These are phyloP conservation scores for Whitmania pigra DNA, from an alignment of 1,140 invertebrate genomes.

Conservation along the genomic window DNA sequence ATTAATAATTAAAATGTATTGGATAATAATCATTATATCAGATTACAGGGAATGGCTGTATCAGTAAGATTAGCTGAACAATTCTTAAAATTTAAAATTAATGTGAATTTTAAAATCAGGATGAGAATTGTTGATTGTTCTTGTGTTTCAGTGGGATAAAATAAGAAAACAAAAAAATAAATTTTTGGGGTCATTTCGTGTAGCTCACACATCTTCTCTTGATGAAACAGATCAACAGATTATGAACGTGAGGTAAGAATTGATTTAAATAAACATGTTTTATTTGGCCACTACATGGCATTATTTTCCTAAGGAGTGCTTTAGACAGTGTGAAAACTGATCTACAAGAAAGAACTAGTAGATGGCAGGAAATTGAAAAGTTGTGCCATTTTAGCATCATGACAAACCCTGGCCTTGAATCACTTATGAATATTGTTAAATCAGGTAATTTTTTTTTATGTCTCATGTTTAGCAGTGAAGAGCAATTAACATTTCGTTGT, in stretches of 20 bases:
- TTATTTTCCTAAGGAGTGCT: slow-evolving; percentile 52
- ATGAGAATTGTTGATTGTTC: neutral
- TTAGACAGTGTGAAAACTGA: slow-evolving; percentile 82
- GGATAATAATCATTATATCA: too few relatives aligned
- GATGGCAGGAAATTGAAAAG: slow-evolving; percentile 84
- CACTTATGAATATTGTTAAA: slow-evolving; percentile 46
- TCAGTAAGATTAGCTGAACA: neutral
- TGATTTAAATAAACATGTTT: neutral
- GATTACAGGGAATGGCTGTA: too few relatives aligned
- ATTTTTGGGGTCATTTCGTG: slow-evolving; percentile 82
- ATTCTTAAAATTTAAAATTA: neutral
- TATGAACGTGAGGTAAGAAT: slow-evolving; percentile 59
- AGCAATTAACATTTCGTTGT: too few relatives aligned
- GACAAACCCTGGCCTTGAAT: slow-evolving; percentile 74
- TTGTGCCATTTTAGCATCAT: slow-evolving; percentile 78
- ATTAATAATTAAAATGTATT: too few relatives aligned
- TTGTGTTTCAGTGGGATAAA: slow-evolving; percentile 65
- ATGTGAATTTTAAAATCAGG: too few relatives aligned
- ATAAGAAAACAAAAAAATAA: slow-evolving; percentile 77
- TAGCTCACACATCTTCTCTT: slow-evolving; percentile 82
- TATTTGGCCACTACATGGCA: neutral
- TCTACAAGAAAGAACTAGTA: slow-evolving; percentile 68
- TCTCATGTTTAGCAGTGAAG: too few relatives aligned
- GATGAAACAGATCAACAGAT: slow-evolving; percentile 85
- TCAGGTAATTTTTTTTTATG: neutral